These are phyloP conservation scores for Oreamnos americanus DNA, from an alignment of 2,113 vertebrate genomes.

Conservation along the genomic window DNA sequence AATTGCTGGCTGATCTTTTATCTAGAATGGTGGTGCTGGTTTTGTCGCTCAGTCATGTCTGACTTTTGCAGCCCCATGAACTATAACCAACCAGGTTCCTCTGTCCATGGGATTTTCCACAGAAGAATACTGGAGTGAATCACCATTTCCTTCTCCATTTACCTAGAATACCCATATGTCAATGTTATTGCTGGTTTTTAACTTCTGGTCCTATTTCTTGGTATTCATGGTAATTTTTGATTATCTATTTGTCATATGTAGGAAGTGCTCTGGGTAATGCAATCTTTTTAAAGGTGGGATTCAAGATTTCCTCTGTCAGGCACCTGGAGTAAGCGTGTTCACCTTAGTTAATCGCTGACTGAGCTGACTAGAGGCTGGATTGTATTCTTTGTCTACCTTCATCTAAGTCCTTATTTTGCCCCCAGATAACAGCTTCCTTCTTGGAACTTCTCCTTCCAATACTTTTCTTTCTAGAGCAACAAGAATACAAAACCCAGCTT, in stretches of 20 bases:
- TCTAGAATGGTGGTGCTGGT: neutral
- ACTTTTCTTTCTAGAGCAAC: neutral
- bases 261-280: neutral
- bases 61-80: neutral
- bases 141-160: neutral
- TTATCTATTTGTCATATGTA: neutral
- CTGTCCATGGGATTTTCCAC: neutral
- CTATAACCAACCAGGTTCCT: neutral
- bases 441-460: neutral
- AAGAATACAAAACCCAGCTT: neutral
- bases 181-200: neutral
- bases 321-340: neutral
- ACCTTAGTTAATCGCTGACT: neutral
- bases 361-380: neutral
- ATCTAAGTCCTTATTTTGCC: neutral
- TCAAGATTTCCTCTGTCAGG: neutral
- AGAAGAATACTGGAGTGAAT: neutral
- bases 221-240: neutral
- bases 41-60: rapidly evolving
- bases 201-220: neutral
- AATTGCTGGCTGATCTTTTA: neutral
- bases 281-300: neutral
- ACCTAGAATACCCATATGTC: neutral
- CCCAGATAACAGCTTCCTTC: neutral
- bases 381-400: neutral